phyloP scores from a whole-genome alignment of 2,888 invertebrate species.

The Caradrina kadenii region DNA sequence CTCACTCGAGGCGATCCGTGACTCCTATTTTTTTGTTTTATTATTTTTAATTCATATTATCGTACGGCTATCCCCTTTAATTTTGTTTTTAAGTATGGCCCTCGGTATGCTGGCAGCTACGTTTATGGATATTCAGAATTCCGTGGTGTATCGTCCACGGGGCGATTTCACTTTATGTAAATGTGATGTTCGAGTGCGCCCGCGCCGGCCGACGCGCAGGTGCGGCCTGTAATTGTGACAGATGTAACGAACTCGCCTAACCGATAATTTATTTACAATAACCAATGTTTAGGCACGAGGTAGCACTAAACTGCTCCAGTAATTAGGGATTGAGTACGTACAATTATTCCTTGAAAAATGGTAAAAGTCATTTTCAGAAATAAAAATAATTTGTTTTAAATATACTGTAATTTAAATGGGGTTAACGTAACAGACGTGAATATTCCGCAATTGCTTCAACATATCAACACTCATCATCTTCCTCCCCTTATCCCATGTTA shows the following conservation, averaged over 20 bases:
- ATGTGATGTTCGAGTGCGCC: conserved; percentile 72
- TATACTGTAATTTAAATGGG: neutral
- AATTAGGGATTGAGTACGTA: conserved; percentile 49
- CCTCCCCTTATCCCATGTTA: no score
- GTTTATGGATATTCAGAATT: conserved; percentile 90
- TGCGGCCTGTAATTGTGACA: conserved; percentile 84
- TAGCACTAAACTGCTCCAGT: conserved; percentile 54
- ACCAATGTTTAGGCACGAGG: conserved; percentile 61
- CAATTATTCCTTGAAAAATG: conserved; percentile 56
- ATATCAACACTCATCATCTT: neutral
- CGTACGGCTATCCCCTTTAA: conserved; percentile 90
- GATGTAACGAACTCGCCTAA: conserved; percentile 74
- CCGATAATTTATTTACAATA: conserved; percentile 64
- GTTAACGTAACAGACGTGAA: neutral
- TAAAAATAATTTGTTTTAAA: conserved; percentile 7
- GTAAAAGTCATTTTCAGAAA: conserved; percentile 31
- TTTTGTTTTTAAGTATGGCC: conserved; percentile 91
- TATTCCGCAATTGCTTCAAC: neutral
- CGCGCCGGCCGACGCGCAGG: conserved; percentile 65
- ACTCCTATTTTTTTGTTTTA: conserved; percentile 90
- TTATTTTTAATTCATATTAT: conserved; percentile 91
- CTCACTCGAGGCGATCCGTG: conserved; percentile 90
- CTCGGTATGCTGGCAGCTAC: conserved; percentile 89
- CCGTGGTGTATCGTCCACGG: conserved; percentile 85
- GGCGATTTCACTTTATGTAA: conserved; percentile 88